These are phyloP conservation scores for Astyanax mexicanus DNA, from an alignment of 2,797 vertebrate genomes.

Conservation along the genomic window DNA sequence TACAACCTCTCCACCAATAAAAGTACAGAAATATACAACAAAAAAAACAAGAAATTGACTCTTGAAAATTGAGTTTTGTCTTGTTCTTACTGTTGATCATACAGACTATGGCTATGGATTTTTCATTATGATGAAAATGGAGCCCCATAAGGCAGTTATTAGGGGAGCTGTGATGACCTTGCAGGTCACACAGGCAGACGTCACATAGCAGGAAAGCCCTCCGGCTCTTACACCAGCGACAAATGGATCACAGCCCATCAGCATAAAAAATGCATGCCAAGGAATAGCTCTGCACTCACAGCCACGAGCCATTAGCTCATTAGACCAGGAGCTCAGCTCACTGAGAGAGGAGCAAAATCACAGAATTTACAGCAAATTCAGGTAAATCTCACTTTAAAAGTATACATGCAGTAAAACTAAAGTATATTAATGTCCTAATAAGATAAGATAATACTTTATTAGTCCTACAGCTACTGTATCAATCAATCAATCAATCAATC, in stretches of 20 bases:
- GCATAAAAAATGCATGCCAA: conserved; percentile 28
- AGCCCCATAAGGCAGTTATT: conserved; percentile 8
- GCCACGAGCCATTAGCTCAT: neutral
- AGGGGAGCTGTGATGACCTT: conserved; percentile 32
- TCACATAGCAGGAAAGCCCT: conserved; percentile 23
- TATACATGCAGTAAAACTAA: neutral
- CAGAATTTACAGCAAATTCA: neutral
- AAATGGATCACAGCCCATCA: conserved; percentile 7
- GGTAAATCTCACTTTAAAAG: neutral
- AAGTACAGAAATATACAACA: too few species aligned
- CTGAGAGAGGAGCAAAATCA: neutral
- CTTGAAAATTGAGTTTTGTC: too few species aligned
- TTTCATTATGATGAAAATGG: conserved; percentile 1
- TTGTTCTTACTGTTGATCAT: too few species aligned
- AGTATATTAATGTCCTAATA: too few species aligned
- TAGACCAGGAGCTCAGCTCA: neutral
- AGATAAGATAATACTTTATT: too few species aligned
- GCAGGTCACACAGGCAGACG: conserved; percentile 28
- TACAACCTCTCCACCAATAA: too few species aligned
- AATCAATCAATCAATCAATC: too few species aligned
- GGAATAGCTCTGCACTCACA: neutral
- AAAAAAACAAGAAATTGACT: too few species aligned
- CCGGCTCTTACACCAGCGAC: conserved; percentile 18
- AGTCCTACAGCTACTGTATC: too few species aligned
- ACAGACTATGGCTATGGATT: too few species aligned